A percentile compares a stretch with the other conserved stretches of the same genome.
These are phyloP conservation scores for Pempheris klunzingeri DNA, from an alignment of 2,797 vertebrate species.

Conservation along the genomic window DNA sequence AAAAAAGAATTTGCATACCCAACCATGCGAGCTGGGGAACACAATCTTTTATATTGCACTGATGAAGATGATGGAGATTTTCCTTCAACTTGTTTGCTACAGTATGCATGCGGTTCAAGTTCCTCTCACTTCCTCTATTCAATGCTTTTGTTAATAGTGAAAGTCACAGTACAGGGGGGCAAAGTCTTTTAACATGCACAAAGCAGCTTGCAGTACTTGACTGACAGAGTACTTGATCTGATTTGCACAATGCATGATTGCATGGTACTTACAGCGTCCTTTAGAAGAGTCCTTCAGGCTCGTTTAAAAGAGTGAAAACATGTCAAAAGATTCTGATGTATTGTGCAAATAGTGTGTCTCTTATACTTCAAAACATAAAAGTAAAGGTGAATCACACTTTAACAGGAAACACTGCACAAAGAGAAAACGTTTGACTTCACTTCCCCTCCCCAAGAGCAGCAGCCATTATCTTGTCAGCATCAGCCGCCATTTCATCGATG, in stretches of 20 bases:
- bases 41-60: neutral
- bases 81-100: neutral
- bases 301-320: neutral
- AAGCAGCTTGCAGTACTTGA: neutral
- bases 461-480: constrained; percentile 76
- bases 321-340: neutral
- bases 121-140: constrained; percentile 59
- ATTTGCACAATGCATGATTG: neutral
- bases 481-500: constrained; percentile 82
- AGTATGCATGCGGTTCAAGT: neutral
- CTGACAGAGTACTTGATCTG: too few species aligned
- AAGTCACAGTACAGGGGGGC: neutral
- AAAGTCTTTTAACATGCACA: neutral
- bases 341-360: neutral
- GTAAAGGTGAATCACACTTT: neutral
- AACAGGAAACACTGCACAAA: constrained; percentile 32
- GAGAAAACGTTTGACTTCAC: constrained; percentile 29
- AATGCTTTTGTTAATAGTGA: neutral
- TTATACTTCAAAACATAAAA: neutral
- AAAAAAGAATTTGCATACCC: constrained; percentile 59
- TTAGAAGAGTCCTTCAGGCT: neutral
- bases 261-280: neutral
- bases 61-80: fast-evolving
- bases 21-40: constrained; percentile 11
- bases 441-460: constrained; percentile 56